phyloP scores from a whole-genome alignment of 2,888 invertebrate genomes.

The Synergus umbraculus region DNA sequence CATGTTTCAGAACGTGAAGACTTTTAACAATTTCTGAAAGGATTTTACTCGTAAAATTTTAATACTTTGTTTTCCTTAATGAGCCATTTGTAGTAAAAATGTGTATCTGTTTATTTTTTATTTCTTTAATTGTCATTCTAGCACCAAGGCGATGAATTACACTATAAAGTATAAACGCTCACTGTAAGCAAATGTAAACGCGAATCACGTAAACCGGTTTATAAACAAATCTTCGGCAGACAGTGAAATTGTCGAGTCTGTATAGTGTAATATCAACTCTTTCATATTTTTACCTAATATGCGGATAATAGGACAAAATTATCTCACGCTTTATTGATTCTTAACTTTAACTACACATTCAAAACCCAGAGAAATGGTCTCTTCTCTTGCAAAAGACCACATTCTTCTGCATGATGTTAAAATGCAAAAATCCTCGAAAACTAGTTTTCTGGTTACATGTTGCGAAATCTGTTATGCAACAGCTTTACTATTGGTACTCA shows the following conservation, averaged over 20 bases:
- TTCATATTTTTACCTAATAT: background rate
- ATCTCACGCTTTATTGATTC: conserved; percentile 31
- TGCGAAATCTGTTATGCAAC: background rate
- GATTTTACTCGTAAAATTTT: too few relatives aligned
- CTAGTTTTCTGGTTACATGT: background rate
- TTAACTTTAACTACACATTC: background rate
- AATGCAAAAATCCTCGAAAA: background rate
- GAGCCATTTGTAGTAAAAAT: too few relatives aligned
- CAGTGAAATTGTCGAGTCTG: background rate
- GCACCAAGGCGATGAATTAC: background rate
- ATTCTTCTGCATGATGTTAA: background rate
- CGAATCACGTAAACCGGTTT: background rate
- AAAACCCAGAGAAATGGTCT: background rate
- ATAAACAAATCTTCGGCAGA: background rate
- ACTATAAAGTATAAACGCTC: background rate
- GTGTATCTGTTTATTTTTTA: background rate
- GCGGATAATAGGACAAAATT: conserved; percentile 1
- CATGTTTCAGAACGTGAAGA: background rate
- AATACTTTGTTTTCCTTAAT: too few relatives aligned
- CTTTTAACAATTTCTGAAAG: background rate
- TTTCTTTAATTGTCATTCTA: background rate
- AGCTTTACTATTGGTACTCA: background rate
- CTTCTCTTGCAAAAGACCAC: background rate
- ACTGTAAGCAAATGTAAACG: background rate
- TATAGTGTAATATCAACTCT: background rate